Conservation (phyloP, 2,113 vertebrate species). For the Zosterops japonicus region DNA sequence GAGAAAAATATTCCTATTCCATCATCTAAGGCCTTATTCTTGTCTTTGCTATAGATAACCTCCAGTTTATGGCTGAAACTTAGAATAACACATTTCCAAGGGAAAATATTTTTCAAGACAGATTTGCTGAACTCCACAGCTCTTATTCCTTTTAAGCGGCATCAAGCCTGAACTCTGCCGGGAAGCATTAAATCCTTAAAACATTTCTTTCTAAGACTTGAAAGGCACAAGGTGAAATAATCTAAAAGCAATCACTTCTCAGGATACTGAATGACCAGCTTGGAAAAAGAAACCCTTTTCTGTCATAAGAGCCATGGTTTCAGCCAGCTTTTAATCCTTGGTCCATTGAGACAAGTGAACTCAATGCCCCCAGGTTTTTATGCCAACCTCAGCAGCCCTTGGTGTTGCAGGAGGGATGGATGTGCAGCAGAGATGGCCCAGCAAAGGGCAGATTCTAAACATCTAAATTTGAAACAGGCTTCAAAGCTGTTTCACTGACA, state of each 20-base stretch:
- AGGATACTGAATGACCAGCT: not conserved
- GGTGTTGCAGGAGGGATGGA: accelerated
- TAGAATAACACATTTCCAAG: not conserved
- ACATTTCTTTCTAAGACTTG: not conserved
- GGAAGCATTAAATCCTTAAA: not conserved
- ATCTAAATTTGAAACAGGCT: not conserved
- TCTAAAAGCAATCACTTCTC: not conserved
- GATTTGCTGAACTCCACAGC: not conserved
- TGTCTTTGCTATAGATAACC: not conserved
- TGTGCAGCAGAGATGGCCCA: accelerated
- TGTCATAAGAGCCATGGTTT: not conserved
- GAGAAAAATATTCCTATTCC: not conserved
- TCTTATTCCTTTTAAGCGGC: not conserved
- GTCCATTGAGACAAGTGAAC: accelerated
- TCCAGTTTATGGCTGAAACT: not conserved
- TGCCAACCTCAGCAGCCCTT: not conserved
- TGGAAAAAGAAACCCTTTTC: not conserved
- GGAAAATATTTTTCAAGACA: not conserved
- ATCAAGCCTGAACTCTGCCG: not conserved
- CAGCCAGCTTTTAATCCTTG: not conserved
- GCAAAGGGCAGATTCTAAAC: not conserved
- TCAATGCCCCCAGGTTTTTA: not conserved
- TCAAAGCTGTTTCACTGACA: not conserved
- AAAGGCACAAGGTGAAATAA: not conserved
- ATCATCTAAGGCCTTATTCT: not conserved